Conservation (phyloP, 2,113 vertebrate genomes). For the Bubo bubo region DNA sequence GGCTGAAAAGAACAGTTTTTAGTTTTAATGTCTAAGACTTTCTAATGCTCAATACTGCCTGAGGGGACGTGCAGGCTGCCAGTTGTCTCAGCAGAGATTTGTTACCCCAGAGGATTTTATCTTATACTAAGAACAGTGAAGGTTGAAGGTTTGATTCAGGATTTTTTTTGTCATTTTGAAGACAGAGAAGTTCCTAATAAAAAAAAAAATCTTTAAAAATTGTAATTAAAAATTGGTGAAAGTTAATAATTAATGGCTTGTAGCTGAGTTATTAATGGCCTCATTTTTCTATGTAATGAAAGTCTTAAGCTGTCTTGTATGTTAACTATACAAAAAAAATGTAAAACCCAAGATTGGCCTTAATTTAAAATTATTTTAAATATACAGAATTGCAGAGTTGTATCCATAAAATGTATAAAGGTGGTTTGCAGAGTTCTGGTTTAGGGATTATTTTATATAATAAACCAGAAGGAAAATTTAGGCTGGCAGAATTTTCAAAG, state of each 20-base stretch:
- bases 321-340: not conserved
- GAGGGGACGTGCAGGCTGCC: not conserved
- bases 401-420: not conserved
- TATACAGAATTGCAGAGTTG: not conserved
- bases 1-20: not conserved
- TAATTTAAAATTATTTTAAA: not conserved
- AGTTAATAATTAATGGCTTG: slow-evolving; percentile 40
- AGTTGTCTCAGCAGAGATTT: slow-evolving; percentile 7
- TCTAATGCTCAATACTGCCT: not conserved
- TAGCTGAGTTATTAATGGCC: slow-evolving; percentile 29
- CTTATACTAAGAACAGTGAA: not conserved
- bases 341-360: not conserved
- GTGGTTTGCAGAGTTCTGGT: slow-evolving; percentile 7
- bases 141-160: not conserved
- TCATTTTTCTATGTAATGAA: slow-evolving; percentile 36
- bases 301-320: not conserved
- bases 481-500: slow-evolving; percentile 65
- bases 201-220: not conserved
- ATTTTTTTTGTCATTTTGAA: not conserved
- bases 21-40: not conserved
- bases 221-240: not conserved
- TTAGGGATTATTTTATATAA: slow-evolving; percentile 39
- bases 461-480: slow-evolving; percentile 42
- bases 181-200: not conserved
- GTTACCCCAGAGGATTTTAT: not conserved